Evolutionary conservation across 2,113 vertebrate genomes (phyloP), one percentile per base, ranked within the genome.

Genomic region (Jaculus jaculus): DNA sequence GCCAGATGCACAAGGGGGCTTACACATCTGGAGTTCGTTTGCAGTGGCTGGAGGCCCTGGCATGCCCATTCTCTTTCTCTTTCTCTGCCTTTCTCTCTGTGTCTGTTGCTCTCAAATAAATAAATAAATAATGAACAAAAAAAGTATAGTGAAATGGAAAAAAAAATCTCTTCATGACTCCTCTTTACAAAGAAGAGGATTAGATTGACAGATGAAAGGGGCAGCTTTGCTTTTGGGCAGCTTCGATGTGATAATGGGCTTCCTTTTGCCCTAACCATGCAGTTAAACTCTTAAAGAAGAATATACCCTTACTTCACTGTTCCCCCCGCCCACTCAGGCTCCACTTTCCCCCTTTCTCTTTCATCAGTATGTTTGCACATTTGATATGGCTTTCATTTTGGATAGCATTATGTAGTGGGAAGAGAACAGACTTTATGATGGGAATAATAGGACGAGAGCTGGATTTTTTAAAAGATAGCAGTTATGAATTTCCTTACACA

Each of bases 401-500:
- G 12, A 2, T 85, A 37, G 23, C 84, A 51, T 71, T 11, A 51
- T n/a, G 17, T 87, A 16, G 51, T 66, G 8, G 32, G 58, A 6
- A 71, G 54, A 75, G 30, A 77, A 23, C 77, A n/a, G 5, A 23
- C 30, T 90, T 86, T 28, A 87, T 78, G 5, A 15, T 75, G 30
- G 13, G 28, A 88, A 47, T 84, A n/a, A 77, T 75, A 51, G 7
- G 26, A 72, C 51, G 32, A 84, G 28, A 69, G 79, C 2, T 81
- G 21, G 75, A 63, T 68, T 91, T 91, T 84, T 88, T 47, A 60
- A 73, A 87, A 81, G 54, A 58, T 82, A n/a, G n/a, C 20, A 58
- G 3, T 39, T 80, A 7, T 54, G 28, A 58, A 77, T 81, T 89
- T 51, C 7, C 30, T 82, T 54, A 86, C n/a, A n/a, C 16, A 71